Conservation (phyloP, 2,113 vertebrate species). For the Bos javanicus region DNA sequence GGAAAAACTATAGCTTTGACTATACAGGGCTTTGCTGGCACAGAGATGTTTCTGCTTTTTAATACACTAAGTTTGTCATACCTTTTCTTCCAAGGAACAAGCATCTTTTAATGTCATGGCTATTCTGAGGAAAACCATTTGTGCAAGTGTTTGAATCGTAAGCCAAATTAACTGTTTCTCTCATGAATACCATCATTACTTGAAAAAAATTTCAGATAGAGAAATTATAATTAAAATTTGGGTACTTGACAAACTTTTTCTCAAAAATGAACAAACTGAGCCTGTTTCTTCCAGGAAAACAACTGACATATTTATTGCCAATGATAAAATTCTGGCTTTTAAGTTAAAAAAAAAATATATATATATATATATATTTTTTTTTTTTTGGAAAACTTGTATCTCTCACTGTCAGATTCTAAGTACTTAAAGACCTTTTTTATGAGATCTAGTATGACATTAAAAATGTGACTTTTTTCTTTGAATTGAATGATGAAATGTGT, state of each 20-base stretch:
- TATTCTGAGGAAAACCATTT: neutral
- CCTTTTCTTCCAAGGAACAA: neutral
- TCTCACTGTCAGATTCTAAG: conserved; percentile 23
- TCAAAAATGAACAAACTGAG: conserved; percentile 25
- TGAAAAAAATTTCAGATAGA: conserved; percentile 32
- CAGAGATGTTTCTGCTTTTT: neutral
- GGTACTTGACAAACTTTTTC: conserved; percentile 14
- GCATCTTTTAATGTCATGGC: neutral
- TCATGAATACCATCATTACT: neutral
- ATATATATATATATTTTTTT: too few species aligned
- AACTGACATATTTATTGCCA: neutral
- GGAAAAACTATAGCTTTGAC: neutral
- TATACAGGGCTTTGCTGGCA: neutral
- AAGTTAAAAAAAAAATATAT: neutral
- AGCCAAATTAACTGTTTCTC: neutral
- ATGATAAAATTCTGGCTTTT: conserved; percentile 38
- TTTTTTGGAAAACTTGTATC: conserved; percentile 1
- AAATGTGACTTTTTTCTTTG: neutral
- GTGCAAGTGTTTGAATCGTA: neutral
- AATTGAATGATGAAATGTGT: conserved; percentile 35
- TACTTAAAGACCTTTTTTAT: conserved; percentile 17
- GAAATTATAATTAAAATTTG: neutral
- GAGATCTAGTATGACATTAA: conserved; percentile 18
- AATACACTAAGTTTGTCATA: neutral
- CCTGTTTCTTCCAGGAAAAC: conserved; percentile 29